phyloP scores from a whole-genome alignment of 2,797 vertebrate species.

The Lutjanus campechanus region DNA sequence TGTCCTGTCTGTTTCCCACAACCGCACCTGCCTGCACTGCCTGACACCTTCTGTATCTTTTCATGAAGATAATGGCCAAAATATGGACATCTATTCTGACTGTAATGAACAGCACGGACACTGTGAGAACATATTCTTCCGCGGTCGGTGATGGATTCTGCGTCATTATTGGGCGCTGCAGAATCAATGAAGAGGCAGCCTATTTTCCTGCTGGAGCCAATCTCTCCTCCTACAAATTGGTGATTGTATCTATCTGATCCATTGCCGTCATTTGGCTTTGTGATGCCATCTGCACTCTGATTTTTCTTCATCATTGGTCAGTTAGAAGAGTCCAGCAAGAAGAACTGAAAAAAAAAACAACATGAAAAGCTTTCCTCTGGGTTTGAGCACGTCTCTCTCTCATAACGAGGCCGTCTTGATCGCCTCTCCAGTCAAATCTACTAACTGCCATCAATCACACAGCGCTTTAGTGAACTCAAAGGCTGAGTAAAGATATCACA shows the following conservation, averaged over 20 bases:
- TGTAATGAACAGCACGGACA: constrained; percentile 56
- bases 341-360: constrained; percentile 9
- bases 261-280: constrained; percentile 63
- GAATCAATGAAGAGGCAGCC: constrained; percentile 73
- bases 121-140: constrained; percentile 50
- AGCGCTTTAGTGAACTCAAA: constrained; percentile 17
- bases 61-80: constrained; percentile 62
- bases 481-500: constrained; percentile 8
- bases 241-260: constrained; percentile 77
- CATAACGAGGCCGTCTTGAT: constrained; percentile 31
- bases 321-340: constrained; percentile 19
- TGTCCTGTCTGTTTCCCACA: constrained; percentile 39
- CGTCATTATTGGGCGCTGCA: constrained; percentile 62
- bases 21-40: constrained; percentile 15
- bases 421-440: constrained; percentile 1
- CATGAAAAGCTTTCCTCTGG: constrained; percentile 15
- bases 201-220: constrained; percentile 59
- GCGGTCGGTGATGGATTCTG: constrained; percentile 75
- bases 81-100: constrained; percentile 53
- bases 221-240: constrained; percentile 63
- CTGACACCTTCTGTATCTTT: constrained; percentile 41
- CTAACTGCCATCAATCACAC: not conserved
- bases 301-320: constrained; percentile 56
- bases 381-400: not conserved
- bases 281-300: constrained; percentile 47